Evolutionary conservation across 23 tunicate species (phyloP).

Genomic region (Aplidium turbinatum): DNA sequence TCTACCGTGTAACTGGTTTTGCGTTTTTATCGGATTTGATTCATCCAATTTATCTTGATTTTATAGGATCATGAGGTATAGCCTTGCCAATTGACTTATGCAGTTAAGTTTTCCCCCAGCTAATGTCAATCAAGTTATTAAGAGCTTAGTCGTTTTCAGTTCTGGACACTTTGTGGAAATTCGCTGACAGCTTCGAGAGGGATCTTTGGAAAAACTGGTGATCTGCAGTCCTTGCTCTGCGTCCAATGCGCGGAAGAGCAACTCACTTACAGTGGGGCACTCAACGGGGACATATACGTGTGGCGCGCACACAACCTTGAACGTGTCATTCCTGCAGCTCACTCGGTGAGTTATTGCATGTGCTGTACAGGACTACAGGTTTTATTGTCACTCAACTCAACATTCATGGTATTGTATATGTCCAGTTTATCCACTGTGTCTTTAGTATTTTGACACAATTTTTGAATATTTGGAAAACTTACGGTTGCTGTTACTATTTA

Average conservation of each 20-base stretch:
- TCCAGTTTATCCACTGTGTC: no score
- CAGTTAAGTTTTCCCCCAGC: no score
- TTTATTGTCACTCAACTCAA: no score
- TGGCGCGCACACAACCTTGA: conserved; percentile 89
- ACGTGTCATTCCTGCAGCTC: conserved; percentile 54
- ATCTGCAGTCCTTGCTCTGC: conserved; percentile 86
- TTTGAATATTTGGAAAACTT: no score
- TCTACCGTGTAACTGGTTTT: no score
- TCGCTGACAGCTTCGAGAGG: conserved; percentile 89
- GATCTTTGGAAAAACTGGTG: conserved; percentile 86
- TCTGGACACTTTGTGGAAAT: conserved; percentile 95
- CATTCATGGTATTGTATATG: no score
- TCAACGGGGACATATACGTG: conserved; percentile 86
- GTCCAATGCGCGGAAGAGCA: conserved; percentile 55
- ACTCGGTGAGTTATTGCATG: conserved; percentile 49
- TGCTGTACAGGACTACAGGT: no score
- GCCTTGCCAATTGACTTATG: neutral
- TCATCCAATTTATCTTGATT: no score
- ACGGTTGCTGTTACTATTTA: no score
- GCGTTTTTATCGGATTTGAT: no score
- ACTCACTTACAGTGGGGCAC: conserved; percentile 68
- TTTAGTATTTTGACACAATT: no score
- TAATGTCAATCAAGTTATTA: no score
- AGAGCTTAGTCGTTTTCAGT: conserved; percentile 38
- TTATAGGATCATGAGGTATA: neutral